Evolutionary conservation across 2,113 vertebrate species (phyloP), one percentile per base, ranked within the genome.

Genomic region (Orthonyx spaldingii): DNA sequence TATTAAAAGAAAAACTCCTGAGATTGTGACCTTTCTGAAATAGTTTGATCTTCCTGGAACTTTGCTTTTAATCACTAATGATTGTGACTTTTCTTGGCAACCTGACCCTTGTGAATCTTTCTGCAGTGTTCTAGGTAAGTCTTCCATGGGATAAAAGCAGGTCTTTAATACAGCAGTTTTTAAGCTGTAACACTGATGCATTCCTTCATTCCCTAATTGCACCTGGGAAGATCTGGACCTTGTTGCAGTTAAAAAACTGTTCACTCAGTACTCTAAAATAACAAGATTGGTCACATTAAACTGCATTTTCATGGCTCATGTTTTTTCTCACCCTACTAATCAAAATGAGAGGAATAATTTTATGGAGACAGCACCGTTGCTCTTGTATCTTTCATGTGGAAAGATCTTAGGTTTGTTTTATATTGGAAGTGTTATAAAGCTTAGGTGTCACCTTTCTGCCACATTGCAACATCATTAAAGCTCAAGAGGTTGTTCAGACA

Each of bases 51-150:
- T 95, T 95, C 80, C 57, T 91, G 92, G 84, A 95, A 94, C 50
- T 94, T 97, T 86, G 56, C 61, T 97, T 97, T 96, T 96, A 95
- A 91, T 96, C 92, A 64, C 78, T 79, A 84, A 74, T 93, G 70
- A 93, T 85, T 82, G 41, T 93, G 80, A 89, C 86, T 69, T 93
- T 74, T 95, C 77, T 93, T 93, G 88, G 80, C 89, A 97, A 85
- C 44, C n/a, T 95, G 80, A 89, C 63, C 70, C 53, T 80, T 63
- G 14, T 80, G 66, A 74, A 87, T 96, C 77, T 94, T 89, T 88
- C 59, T 90, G 47, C 39, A 66, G 17, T 87, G 60, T 94, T 96
- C 71, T 76, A 88, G 80, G 50, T 94, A 94, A 86, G 69, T 86
- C 56, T 96, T 77, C 84, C 28, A 12, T 63, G 90, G 93, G 66